Conservation (phyloP, 2,113 vertebrate species). For the Trichomycterus rosablanca region DNA sequence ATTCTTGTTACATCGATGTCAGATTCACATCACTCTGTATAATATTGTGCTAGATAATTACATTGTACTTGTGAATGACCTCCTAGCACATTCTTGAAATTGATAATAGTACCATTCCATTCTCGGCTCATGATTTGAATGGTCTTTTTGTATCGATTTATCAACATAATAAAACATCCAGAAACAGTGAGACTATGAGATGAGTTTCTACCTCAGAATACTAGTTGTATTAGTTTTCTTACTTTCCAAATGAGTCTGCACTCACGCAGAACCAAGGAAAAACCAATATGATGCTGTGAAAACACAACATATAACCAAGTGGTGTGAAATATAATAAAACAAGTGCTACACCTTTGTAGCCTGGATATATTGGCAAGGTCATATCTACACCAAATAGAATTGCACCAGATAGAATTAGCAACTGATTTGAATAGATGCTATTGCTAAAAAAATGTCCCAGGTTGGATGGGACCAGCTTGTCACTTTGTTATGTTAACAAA, state of each 20-base stretch:
- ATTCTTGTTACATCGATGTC: neutral
- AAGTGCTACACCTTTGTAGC: conserved; percentile 14
- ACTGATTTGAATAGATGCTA: conserved; percentile 47
- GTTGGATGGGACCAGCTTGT: conserved; percentile 25
- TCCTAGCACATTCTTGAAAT: neutral
- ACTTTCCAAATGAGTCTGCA: conserved; percentile 34
- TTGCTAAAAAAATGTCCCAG: conserved; percentile 30
- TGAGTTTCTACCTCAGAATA: conserved; percentile 13
- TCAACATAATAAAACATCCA: conserved; percentile 11
- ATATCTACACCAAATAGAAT: conserved; percentile 42
- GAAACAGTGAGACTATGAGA: conserved; percentile 17
- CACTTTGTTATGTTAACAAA: conserved; percentile 44
- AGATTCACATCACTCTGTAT: conserved; percentile 4
- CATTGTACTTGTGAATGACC: neutral
- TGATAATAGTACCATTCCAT: no score
- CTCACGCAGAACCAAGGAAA: conserved; percentile 31
- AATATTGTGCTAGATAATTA: neutral
- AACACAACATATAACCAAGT: conserved; percentile 29
- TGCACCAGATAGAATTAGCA: conserved; percentile 36
- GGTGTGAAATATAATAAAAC: conserved; percentile 21
- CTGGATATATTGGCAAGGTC: conserved; percentile 20
- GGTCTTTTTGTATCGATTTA: no score
- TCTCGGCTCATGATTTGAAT: no score
- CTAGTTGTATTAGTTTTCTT: conserved; percentile 22
- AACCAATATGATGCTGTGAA: conserved; percentile 16